Evolutionary conservation across 2,888 invertebrate genomes (phyloP), one percentile per base, ranked within the genome.

Genomic region (Gymnoscelis rufifasciata): DNA sequence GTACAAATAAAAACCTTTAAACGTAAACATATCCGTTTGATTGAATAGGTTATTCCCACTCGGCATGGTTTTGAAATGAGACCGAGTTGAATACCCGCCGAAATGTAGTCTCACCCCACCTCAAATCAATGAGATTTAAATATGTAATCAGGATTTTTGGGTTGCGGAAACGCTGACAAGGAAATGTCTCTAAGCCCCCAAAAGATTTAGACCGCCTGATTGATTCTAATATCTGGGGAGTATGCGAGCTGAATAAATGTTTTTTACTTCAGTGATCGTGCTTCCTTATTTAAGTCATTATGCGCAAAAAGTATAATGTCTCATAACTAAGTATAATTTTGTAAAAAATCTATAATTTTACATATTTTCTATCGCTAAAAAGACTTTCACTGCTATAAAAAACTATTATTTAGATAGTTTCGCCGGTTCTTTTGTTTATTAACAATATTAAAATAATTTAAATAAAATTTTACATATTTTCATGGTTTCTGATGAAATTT

Each of bases 101-200:
- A 40, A 41, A 36, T 35, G 49, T 15, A 43, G 38, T 41, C 40
- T 42, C 38, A 43, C 40, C 30, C 31, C 29, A 14, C 29, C 30
- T 40, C 41, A 37, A 53, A 57, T 56, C 55, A 52, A 57, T 57
- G 48, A 42, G 50, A 55, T 57, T 55, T 55, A 55, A 57, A 57
- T 55, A 54, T 47, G 44, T 50, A 53, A 57, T 55, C 50, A 53
- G 51, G 43, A 52, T 52, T 57, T 52, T 37, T 41, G 37, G 39
- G 41, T 33, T 33, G 26, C 24, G 26, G 28, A 14, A 41, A 36
- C 33, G 53, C 46, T 47, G 54, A 54, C 57, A 51, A 38, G 52
- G 43, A 51, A 53, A 54, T 45, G 52, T 55, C 52, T 39, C 43
- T 52, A 57, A 51, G 40, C 48, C 46, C 50, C 31, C 7, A 46